These are phyloP conservation scores for Columba janthina DNA, from an alignment of 2,113 vertebrate genomes.

Conservation along the genomic window DNA sequence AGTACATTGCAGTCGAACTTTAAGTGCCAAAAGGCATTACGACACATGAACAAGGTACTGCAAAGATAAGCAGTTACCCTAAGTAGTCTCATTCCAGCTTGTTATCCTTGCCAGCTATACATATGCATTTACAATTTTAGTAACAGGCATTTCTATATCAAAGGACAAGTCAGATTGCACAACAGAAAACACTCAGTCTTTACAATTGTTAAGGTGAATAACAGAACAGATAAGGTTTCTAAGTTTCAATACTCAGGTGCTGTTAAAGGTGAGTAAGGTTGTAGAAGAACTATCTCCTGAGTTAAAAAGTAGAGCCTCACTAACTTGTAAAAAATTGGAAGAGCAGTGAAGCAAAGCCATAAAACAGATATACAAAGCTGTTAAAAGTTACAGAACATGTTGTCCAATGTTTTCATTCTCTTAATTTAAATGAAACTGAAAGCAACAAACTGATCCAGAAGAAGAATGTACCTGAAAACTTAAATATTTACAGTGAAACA, in stretches of 20 bases:
- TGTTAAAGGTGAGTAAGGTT: background rate
- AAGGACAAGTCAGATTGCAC: background rate
- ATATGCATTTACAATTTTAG: background rate
- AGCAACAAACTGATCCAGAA: background rate
- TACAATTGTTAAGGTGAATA: background rate
- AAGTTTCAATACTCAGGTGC: background rate
- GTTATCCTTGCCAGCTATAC: background rate
- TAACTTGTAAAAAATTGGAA: background rate
- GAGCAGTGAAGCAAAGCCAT: background rate
- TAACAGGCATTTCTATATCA: background rate
- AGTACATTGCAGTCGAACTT: background rate
- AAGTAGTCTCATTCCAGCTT: background rate
- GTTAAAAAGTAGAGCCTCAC: background rate
- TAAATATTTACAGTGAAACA: too few relatives aligned
- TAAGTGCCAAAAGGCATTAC: background rate
- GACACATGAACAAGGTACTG: fast-evolving
- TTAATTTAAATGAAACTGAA: background rate
- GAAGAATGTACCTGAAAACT: background rate
- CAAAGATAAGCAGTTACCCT: background rate
- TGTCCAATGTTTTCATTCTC: background rate
- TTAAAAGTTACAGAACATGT: background rate
- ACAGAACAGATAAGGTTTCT: background rate
- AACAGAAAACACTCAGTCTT: background rate
- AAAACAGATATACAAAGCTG: background rate
- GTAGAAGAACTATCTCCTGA: background rate